Percentiles rank a stretch among this genome's conserved stretches.
Conservation (phyloP, 1,140 invertebrate species). For the Tyrophagus putrescentiae region DNA sequence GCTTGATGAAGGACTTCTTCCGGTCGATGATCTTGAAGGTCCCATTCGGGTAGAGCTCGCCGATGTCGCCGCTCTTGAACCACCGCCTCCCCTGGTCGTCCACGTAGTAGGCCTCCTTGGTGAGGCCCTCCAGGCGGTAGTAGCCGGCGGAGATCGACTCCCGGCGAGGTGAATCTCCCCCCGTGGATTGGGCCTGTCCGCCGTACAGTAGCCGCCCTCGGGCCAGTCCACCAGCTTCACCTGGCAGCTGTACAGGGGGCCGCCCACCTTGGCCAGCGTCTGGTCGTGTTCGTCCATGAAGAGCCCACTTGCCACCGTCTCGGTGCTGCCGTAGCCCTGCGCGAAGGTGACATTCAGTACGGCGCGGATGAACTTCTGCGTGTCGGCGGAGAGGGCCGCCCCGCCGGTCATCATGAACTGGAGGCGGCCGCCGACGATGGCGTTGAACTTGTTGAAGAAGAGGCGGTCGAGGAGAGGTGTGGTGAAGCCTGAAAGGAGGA, state of each 20-base stretch:
- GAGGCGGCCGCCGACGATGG: slow-evolving; percentile 69
- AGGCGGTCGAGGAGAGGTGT: slow-evolving; percentile 21
- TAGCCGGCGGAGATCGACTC: slow-evolving; percentile 82
- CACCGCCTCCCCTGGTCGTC: slow-evolving; percentile 61
- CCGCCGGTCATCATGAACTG: slow-evolving; percentile 80
- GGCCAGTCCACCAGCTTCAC: slow-evolving; percentile 38
- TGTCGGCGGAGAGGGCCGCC: slow-evolving; percentile 85
- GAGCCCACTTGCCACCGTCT: slow-evolving; percentile 83
- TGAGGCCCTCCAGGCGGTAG: slow-evolving; percentile 76
- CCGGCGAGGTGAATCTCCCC: slow-evolving; percentile 82
- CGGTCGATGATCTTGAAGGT: slow-evolving; percentile 82
- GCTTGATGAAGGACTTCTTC: slow-evolving; percentile 43
- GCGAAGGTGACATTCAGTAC: slow-evolving; percentile 77
- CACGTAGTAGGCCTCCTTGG: slow-evolving; percentile 69
- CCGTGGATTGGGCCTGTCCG: slow-evolving; percentile 73
- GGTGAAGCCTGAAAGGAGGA: slow-evolving; percentile 12
- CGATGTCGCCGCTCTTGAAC: slow-evolving; percentile 94
- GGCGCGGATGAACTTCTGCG: slow-evolving; percentile 82
- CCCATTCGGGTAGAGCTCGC: slow-evolving; percentile 77
- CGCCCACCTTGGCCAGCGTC: slow-evolving; percentile 52
- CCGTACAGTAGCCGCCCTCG: slow-evolving; percentile 54
- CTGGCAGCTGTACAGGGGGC: slow-evolving; percentile 68
- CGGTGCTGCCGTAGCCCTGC: slow-evolving; percentile 91
- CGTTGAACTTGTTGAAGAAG: slow-evolving; percentile 58
- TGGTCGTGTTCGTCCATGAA: slow-evolving; percentile 55